Conservation (phyloP, 64 coral and sea anemone genomes). For the Hydrozoanthus tunicans region DNA sequence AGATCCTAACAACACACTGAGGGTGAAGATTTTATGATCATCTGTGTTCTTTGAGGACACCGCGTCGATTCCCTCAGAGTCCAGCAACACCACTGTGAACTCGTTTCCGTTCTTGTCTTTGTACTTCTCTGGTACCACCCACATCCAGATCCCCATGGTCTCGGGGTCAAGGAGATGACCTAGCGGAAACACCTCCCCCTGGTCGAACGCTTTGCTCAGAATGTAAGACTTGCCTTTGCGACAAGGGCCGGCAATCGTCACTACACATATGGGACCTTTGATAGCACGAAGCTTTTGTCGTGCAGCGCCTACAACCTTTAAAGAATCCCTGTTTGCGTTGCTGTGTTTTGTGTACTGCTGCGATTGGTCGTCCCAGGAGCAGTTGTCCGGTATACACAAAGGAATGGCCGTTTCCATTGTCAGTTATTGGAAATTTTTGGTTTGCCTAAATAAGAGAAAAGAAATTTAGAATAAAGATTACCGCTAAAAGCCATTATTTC, state of each 20-base stretch:
- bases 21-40: conserved; percentile 17
- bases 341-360: conserved; percentile 1
- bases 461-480: too few relatives aligned
- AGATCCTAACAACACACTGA: conserved; percentile 11
- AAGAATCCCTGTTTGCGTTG: neutral
- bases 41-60: conserved; percentile 1
- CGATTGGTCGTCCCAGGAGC: conserved; percentile 1
- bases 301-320: conserved; percentile 1
- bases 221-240: conserved; percentile 33
- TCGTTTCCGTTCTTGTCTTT: neutral
- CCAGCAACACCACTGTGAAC: neutral
- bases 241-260: conserved; percentile 1
- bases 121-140: conserved; percentile 18
- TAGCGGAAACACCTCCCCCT: neutral
- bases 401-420: conserved; percentile 6
- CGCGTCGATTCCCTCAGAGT: conserved; percentile 9
- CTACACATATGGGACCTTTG: neutral
- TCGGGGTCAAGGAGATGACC: neutral
- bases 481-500: too few relatives aligned
- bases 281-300: conserved; percentile 3
- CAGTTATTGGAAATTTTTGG: neutral
- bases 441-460: too few relatives aligned
- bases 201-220: conserved; percentile 27
- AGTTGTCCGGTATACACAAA: conserved; percentile 23
- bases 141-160: neutral